Evolutionary conservation across 2,797 vertebrate species (phyloP), one percentile per base, ranked within the genome.

Genomic region (Meriones psammophilus): DNA sequence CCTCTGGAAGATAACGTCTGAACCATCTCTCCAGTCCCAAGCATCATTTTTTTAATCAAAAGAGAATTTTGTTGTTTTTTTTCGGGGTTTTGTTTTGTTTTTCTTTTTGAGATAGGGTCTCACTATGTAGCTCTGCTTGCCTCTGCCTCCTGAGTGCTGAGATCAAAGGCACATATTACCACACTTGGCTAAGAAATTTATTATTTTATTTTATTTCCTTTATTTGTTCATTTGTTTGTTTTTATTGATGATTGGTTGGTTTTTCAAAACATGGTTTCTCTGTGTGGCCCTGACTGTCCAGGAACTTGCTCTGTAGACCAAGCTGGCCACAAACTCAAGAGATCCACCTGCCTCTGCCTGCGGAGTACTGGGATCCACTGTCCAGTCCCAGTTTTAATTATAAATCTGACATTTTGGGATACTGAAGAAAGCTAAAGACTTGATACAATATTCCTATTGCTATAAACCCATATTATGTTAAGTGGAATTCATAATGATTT

Each of bases 401-500:
- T 92, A 30, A 92, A 97, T 92, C 50, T 92, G 28, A 39, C 30
- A 69, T 84, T 94, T 84, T 36, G 8, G 2, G n/a, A 89, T 88
- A 71, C 50, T 69, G 12, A 84, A 94, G 33, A 90, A 96, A 95
- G 22, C 22, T 62, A 92, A 88, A 83, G 20, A 73, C 24, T 69
- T 81, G 13, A 60, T 39, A 24, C 14, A 33, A 89, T 4, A 83
- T 71, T 83, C 81, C 62, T 94, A 15, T 3, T 76, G 7, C 71
- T 36, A 26, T 36, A 92, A 96, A 74, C 77, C 10, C 58, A 56
- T 71, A 36, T 60, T 91, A 76, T 8, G 2, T 58, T 88, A 93
- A 96, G 83, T 87, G 7, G 76, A 95, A 91, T 22, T 30, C n/a
- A 84, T 36, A 77, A 24, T 71, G 74, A 88, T 96, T 91, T 77